Base-by-base conservation (phyloP, 2,888 invertebrate genomes). In the Criorhina ranunculi region DNA sequence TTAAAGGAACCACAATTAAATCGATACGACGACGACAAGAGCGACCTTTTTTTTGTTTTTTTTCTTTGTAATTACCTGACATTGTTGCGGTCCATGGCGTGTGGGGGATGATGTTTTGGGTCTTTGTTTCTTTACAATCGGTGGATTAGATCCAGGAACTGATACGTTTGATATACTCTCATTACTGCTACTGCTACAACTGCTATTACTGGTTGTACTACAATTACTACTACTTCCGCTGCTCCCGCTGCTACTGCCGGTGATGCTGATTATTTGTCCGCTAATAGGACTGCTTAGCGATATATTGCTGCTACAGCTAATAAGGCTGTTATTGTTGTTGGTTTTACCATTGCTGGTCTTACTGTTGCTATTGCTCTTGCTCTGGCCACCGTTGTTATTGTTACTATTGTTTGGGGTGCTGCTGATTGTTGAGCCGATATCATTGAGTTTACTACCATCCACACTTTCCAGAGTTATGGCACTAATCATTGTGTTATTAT, bases 71-170 rank as follows among this genome's bases (percentile, higher is more conserved):
- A 37, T 93, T 92, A 98, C 97, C 94, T 97, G 97, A 92, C 98
- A 98, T 91, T 97, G 96, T 90, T 97, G 97, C 60, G 97, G 97
- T 80, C 97, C 97, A 92, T 97, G 97, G 83, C 97, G 93, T 91
- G 96, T 97, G 46, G 97, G 97, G 46, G 97, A 97, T 67, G 96
- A 95, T 87, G 97, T 95, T 92, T 98, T 98, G 31, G 96, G 96
- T 87, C 97, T 94, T 87, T 94, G 94, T 90, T 95, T 94, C 91
- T 95, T 95, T 86, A 93, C 93, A 89, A 82, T 89, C 89, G 89
- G 89, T 90, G 89, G 89, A 86, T 88, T 87, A 79, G 86, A 86
- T 79, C 83, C 87, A 86, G 87, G 86, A 87, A 82, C 87, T 87
- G 87, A 86, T 87, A 88, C 78, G 78, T 77, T 81, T 72, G 79